phyloP scores from a whole-genome alignment of 1,140 invertebrate genomes.

The Lanistes nyassanus region DNA sequence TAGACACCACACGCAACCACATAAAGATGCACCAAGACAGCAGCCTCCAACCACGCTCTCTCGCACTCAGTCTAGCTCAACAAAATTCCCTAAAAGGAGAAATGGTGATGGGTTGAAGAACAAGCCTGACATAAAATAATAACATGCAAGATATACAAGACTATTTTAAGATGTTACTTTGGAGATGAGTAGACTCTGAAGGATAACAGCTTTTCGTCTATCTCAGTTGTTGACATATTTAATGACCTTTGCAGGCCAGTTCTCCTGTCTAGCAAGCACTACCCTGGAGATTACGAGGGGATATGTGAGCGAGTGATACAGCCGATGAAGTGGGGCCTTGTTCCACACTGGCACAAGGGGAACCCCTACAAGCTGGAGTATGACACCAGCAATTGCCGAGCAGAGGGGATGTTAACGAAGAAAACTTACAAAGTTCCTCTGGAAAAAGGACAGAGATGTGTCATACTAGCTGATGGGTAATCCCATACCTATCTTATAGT shows the following conservation, averaged over 20 bases:
- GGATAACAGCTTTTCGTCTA: not conserved
- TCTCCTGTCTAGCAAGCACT: slow-evolving; percentile 73
- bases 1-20: too few species aligned
- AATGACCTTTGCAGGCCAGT: slow-evolving; percentile 70
- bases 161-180: too few species aligned
- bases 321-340: slow-evolving; percentile 78
- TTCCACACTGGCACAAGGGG: slow-evolving; percentile 84
- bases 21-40: too few species aligned
- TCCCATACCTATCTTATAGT: not conserved
- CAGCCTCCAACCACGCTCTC: too few species aligned
- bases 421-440: slow-evolving; percentile 77
- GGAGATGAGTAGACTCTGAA: too few species aligned
- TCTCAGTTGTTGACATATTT: not conserved
- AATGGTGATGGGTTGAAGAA: too few species aligned
- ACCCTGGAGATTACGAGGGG: slow-evolving; percentile 53
- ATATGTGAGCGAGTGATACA: slow-evolving; percentile 52
- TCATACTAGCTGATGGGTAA: slow-evolving; percentile 80
- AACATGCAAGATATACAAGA: too few species aligned
- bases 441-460: slow-evolving; percentile 77
- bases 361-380: slow-evolving; percentile 76
- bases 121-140: too few species aligned
- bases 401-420: slow-evolving; percentile 78
- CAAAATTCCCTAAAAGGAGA: too few species aligned
- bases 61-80: too few species aligned
- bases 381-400: slow-evolving; percentile 83